Evolutionary conservation across 2,797 vertebrate genomes (phyloP), one percentile per base, ranked within the genome.

Genomic region (Gallinago stenura): DNA sequence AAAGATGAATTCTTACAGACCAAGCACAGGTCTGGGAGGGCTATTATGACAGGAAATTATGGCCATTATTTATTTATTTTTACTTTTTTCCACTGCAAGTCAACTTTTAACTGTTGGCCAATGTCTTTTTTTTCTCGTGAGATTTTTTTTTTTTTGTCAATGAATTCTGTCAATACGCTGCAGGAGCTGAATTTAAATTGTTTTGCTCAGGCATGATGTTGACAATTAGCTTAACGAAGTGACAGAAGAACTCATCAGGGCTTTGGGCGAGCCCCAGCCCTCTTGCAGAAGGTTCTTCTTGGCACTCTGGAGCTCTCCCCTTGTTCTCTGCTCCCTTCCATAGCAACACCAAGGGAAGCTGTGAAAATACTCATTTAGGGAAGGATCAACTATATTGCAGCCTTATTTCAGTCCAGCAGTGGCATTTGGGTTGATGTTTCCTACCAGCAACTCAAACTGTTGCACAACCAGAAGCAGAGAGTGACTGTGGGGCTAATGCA

Each of bases 21-120:
- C 83, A 92, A 89, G 90, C 93, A 69, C 87, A 91, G 95, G 93
- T 92, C 90, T 96, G 94, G 60, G 83, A 95, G 90, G 91, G 84
- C 86, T 93, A 61, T 93, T 96, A 94, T 87, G 83, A 94, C 96
- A 97, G 93, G 97, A 96, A 96, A 97, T 97, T 96, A 94, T 92
- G 62, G 91, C 58, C 89, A 85, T 94, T 92, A 80, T 90, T 94
- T 89, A 92, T 97, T 94, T 94, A 77, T 80, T 96, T 76, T 77
- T 48, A 39, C 30, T 45, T 68, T 78, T 86, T 73, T 33, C 26
- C 35, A 57, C 1, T 3, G 58, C 62, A 87, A 94, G 54, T 83
- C 45, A 94, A 91, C 87, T 93, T 94, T 75, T 93, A 95, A 87
- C 61, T 87, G 56, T 81, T 75, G 68, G 64, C 53, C 82, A 78